Evolutionary conservation across 30 jellyfish, hydroid and myxozoan genomes (phyloP).

Genomic region (Aurelia sp.): DNA sequence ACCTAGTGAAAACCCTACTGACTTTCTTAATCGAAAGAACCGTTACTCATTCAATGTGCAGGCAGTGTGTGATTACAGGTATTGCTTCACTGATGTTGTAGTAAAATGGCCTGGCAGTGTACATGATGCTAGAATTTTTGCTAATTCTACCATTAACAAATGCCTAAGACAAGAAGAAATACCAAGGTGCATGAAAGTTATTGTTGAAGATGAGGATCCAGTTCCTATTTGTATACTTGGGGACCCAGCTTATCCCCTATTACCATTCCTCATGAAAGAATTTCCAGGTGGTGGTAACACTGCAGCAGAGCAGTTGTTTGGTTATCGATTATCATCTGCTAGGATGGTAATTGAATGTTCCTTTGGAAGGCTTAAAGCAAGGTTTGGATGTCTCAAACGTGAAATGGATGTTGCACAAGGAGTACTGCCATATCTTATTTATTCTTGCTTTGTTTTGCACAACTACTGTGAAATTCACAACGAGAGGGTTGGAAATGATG

Average conservation of each 20-base stretch:
- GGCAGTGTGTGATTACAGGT: slow-evolving; percentile 62
- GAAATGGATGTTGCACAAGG: slow-evolving; percentile 41
- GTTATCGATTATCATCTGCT: slow-evolving; percentile 64
- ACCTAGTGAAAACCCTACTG: slow-evolving; percentile 53
- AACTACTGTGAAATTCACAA: slow-evolving; percentile 43
- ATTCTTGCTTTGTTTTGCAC: slow-evolving; percentile 46
- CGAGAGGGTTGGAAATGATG: slow-evolving; percentile 10
- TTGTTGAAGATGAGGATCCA: slow-evolving; percentile 52
- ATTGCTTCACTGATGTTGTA: slow-evolving; percentile 58
- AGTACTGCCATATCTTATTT: slow-evolving; percentile 22
- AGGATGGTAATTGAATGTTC: slow-evolving; percentile 71
- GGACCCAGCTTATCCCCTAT: slow-evolving; percentile 86
- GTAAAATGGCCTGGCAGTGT: slow-evolving; percentile 76
- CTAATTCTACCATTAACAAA: slow-evolving; percentile 42
- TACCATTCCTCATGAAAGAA: slow-evolving; percentile 74
- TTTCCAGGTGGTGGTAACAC: slow-evolving; percentile 50
- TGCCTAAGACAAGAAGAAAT: slow-evolving; percentile 12
- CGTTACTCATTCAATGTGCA: slow-evolving; percentile 58
- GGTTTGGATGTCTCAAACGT: slow-evolving; percentile 42
- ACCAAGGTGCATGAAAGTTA: slow-evolving; percentile 44
- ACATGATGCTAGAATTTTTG: slow-evolving; percentile 58
- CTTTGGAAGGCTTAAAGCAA: slow-evolving; percentile 68
- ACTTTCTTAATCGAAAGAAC: slow-evolving; percentile 44
- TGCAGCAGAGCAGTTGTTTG: slow-evolving; percentile 60
- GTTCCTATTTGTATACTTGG: slow-evolving; percentile 59